Evolutionary conservation across 1,140 invertebrate species (phyloP), one percentile per base, ranked within the genome.

Genomic region (Papilio polyxenes): DNA sequence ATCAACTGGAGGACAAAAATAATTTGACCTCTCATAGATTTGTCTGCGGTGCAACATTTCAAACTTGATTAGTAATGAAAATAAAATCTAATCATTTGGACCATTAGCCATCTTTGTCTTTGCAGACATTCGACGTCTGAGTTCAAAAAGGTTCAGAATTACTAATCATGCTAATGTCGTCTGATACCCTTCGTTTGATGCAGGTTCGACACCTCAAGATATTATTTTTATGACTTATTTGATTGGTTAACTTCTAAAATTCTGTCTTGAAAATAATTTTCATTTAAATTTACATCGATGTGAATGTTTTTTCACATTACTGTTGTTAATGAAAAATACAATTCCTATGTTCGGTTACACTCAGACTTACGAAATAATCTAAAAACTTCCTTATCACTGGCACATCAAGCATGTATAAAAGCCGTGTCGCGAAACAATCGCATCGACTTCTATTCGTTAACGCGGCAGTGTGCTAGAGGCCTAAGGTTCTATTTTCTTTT

Each of bases 61-160:
- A 69, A 69, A 69, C 11, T 72, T 72, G 65, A 72, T 37, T 72
- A 72, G 37, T 72, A 72, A 72, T 40, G 31, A 37, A 40, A 72
- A 40, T 40, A 72, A 72, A 40, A 72, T 72, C 4, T 72, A 72
- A 72, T 72, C 65, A 72, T 72, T 15, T 37, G 65, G 31, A 72
- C 31, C 65, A 72, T 72, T 72, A 72, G 31, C 31, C 10, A 31
- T 23, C 51, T 56, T 17, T 56, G 13, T 56, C 1, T 37, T 13
- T 72, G 65, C 65, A 72, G 65, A 72, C 65, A 7, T 72, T 72
- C 1, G 17, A 53, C 10, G 65, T 72, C 65, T 72, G 65, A 23
- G 65, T 40, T 72, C 65, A 40, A 72, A 72, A 72, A 72, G 65
- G 65, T 72, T 72, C 62, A 65, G 23, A 65, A 7, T 72, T 72